Evolutionary conservation across 2,797 vertebrate species (phyloP), one percentile per base, ranked within the genome.

Genomic region (Myotis daubentonii): DNA sequence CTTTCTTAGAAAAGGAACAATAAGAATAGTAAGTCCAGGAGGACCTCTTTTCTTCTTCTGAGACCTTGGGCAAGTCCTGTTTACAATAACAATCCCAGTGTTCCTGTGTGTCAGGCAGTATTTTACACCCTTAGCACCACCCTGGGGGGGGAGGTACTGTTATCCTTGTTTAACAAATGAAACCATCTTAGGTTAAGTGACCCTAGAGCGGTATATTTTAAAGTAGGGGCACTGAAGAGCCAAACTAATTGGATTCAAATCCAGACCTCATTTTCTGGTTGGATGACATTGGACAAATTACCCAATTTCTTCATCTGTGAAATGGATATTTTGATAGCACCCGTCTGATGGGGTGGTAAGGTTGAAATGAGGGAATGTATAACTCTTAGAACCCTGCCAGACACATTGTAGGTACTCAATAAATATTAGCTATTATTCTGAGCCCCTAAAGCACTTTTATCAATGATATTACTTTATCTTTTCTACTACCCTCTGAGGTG

Each of bases 261-360:
- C 30, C 88, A 87, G 41, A 83, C 66, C 81, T 92, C 11, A 28
- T 83, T 94, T 87, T 47, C 83, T 94, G 62, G 2, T 57, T 91
- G 41, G 62, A 79, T 87, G 41, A 83, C 68, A 15, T 93, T 76
- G 15, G 10, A 33, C 23, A 95, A 88, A 65, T 86, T 8, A 81
- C 33, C 22, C 51, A 30, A 20, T 85, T 82, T 95, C 66, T 93
- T 95, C 53, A 53, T 82, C 71, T 95, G 25, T 95, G 93, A 91
- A 82, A 70, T 41, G 76, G 33, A 68, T 33, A 60, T 75, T 60
- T 53, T 74, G 41, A 38, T 51, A 88, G 30, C n/a, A 23, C 16
- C 57, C 19, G 8, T 33, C 5, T 12, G 70, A 53, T 23, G 33
- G 55, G 23, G 25, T 38, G 49, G 53, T 30, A 23, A 81, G 44